These are phyloP conservation scores for Pelmatolapia mariae DNA, from an alignment of 2,113 vertebrate genomes.

Conservation along the genomic window DNA sequence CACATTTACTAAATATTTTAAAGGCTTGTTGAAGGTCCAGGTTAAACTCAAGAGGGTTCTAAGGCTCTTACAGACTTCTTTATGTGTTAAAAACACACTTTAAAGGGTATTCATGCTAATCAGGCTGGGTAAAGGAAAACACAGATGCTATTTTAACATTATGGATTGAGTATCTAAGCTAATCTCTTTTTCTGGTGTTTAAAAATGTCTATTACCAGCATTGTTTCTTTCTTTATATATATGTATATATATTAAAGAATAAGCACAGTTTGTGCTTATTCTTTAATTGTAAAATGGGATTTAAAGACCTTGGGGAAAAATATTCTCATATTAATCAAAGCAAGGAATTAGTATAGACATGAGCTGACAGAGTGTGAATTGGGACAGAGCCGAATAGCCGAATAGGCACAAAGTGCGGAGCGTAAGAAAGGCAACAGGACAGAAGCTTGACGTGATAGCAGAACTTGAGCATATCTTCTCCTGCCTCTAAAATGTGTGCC, in stretches of 20 bases:
- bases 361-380: background rate
- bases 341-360: background rate
- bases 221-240: background rate
- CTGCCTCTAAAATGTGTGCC: conserved; percentile 13
- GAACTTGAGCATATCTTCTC: conserved; percentile 23
- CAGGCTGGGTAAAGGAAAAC: background rate
- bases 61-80: background rate
- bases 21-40: background rate
- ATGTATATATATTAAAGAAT: background rate
- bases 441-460: conserved; percentile 1
- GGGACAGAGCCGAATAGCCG: background rate
- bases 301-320: background rate
- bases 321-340: background rate
- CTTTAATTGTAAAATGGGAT: background rate
- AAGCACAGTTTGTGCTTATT: background rate
- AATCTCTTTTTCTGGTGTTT: background rate
- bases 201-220: background rate
- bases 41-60: background rate
- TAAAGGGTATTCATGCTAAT: background rate
- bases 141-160: background rate
- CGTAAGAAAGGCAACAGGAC: background rate
- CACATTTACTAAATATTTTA: background rate
- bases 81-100: background rate
- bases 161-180: background rate
- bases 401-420: background rate